phyloP scores from a whole-genome alignment of 2,888 invertebrate species.

The Tryphoninae sp. region DNA sequence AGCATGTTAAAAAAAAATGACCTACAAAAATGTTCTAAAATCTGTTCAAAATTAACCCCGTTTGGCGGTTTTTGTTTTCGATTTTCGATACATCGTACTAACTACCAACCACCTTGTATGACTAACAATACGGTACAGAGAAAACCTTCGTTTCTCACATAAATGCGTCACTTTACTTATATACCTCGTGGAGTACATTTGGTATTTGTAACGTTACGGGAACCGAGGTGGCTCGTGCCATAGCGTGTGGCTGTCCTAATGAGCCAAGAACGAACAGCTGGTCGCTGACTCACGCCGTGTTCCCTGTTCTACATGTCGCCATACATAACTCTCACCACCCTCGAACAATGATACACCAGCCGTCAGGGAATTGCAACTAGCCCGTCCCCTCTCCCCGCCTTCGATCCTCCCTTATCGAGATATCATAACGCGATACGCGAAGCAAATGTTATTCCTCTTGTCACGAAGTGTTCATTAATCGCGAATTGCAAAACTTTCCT shows the following conservation, averaged over 20 bases:
- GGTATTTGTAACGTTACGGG: constrained; percentile 69
- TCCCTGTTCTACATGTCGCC: constrained; percentile 63
- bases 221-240: constrained; percentile 53
- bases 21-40: no score
- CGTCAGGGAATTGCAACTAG: constrained; percentile 45
- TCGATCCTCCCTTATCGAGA: constrained; percentile 37
- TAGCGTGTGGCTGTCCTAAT: constrained; percentile 72
- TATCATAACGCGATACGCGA: constrained; percentile 39
- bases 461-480: constrained; percentile 46
- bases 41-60: no score
- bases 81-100: no score
- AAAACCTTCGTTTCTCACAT: no score
- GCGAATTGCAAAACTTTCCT: constrained; percentile 23
- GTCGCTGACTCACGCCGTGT: constrained; percentile 74
- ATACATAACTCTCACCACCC: constrained; percentile 35
- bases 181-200: constrained; percentile 57
- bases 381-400: constrained; percentile 22
- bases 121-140: no score
- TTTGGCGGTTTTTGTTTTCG: no score
- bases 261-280: constrained; percentile 73
- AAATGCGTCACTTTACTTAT: background rate
- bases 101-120: no score
- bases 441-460: constrained; percentile 8
- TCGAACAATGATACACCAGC: constrained; percentile 36
- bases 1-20: no score